These are phyloP conservation scores for Cyanistes caeruleus DNA, from an alignment of 2,113 vertebrate species.

Conservation along the genomic window DNA sequence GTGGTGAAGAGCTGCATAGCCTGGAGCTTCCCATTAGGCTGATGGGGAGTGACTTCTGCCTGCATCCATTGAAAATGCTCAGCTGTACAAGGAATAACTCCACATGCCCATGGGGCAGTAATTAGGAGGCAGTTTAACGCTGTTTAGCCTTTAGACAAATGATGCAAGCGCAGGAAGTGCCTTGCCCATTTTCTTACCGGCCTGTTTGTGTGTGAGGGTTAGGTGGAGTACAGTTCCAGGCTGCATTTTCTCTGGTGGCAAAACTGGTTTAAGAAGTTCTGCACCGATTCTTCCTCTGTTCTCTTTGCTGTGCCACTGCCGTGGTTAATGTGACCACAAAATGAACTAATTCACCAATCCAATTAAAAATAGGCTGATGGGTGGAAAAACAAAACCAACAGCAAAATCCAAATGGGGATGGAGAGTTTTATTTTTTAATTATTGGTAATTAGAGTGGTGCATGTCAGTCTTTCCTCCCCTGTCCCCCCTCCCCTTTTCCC, in stretches of 20 bases:
- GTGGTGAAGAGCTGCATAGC: background rate
- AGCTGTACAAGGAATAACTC: background rate
- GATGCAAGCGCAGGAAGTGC: background rate
- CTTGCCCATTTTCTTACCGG: background rate
- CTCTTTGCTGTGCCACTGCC: background rate
- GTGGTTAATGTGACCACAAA: background rate
- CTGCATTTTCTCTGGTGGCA: background rate
- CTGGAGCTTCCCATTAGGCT: background rate
- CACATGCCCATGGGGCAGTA: background rate
- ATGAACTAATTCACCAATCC: background rate
- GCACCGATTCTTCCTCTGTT: background rate
- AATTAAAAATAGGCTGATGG: background rate
- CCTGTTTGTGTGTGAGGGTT: background rate
- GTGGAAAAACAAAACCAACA: background rate
- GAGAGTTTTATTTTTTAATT: background rate
- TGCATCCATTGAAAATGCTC: background rate
- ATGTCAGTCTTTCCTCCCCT: background rate
- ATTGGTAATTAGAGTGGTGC: background rate
- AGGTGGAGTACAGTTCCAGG: background rate
- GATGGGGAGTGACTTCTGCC: background rate
- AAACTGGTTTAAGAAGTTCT: background rate
- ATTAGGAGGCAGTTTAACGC: background rate
- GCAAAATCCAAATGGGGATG: background rate
- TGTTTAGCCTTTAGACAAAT: background rate
- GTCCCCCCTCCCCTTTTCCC: fast-evolving